A percentile compares a stretch with the other conserved stretches of the same genome.
These are phyloP conservation scores for Pomacea maculata DNA, from an alignment of 1,140 invertebrate genomes.

Conservation along the genomic window DNA sequence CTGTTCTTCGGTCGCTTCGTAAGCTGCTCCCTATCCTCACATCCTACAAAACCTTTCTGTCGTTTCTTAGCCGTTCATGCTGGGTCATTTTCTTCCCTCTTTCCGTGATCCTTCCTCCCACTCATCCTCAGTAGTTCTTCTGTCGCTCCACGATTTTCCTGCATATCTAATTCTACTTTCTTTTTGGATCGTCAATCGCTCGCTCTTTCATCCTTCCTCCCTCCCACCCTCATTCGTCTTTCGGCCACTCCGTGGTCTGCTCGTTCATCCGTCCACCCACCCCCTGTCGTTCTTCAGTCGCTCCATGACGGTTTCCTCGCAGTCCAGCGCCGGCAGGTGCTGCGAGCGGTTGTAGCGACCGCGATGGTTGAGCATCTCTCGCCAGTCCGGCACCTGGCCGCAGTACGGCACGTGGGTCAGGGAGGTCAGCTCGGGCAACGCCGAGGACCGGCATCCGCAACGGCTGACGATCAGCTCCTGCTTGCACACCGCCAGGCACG, in stretches of 20 bases:
- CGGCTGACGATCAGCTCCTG: constrained; percentile 49
- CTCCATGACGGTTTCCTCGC: constrained; percentile 48
- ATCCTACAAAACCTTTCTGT: too few species aligned
- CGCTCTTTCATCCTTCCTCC: background rate
- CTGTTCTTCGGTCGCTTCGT: too few species aligned
- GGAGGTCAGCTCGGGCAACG: constrained; percentile 36
- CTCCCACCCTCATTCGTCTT: background rate
- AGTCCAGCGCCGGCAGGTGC: constrained; percentile 37
- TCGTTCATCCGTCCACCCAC: background rate
- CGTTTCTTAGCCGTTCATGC: background rate
- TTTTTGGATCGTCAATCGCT: background rate
- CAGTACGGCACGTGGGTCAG: constrained; percentile 48
- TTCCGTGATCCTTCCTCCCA: background rate
- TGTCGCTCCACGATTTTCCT: too few species aligned
- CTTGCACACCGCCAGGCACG: constrained; percentile 57
- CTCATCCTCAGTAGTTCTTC: too few species aligned
- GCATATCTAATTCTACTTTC: background rate
- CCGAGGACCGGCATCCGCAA: constrained; percentile 53
- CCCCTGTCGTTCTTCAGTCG: constrained; percentile 52
- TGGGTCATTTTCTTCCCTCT: background rate
- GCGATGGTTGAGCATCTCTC: constrained; percentile 24
- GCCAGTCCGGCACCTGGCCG: constrained; percentile 51
- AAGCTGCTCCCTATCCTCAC: too few species aligned
- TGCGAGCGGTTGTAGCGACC: constrained; percentile 4
- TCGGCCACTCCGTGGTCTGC: too few species aligned